Percentiles rank a stretch among this genome's conserved stretches.
Evolutionary conservation across 2,888 invertebrate genomes (phyloP).

Genomic region (Hydraecia micacea): DNA sequence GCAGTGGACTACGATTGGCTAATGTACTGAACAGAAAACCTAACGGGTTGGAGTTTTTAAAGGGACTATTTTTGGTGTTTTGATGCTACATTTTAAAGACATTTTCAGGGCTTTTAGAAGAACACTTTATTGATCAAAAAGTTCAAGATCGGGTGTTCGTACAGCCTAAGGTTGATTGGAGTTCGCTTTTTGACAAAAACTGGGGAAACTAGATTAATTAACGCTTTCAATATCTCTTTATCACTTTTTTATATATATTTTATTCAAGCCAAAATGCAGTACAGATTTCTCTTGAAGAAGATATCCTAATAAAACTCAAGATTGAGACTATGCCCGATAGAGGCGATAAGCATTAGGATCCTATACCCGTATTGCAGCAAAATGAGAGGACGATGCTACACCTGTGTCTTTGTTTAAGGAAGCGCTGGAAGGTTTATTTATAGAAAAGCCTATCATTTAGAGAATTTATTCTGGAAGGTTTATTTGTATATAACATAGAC

Average conservation of each 20-base stretch:
- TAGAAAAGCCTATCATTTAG: background rate
- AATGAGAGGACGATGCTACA: conserved; percentile 17
- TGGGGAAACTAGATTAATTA: background rate
- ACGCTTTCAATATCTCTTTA: no score
- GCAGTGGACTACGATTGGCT: conserved; percentile 57
- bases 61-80: conserved; percentile 42
- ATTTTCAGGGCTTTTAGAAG: background rate
- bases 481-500: background rate
- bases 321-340: conserved; percentile 26
- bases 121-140: background rate
- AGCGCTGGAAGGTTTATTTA: background rate
- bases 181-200: background rate
- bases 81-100: background rate
- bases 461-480: no score
- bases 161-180: background rate
- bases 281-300: background rate
- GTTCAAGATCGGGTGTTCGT: background rate
- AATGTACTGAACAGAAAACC: conserved; percentile 66
- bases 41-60: conserved; percentile 53
- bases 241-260: no score
- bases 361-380: background rate
- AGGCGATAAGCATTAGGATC: conserved; percentile 28
- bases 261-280: background rate
- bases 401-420: conserved; percentile 15
- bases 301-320: conserved; percentile 14